These are phyloP conservation scores for Agonopterix subpropinquella DNA, from an alignment of 2,888 invertebrate species.

Conservation along the genomic window DNA sequence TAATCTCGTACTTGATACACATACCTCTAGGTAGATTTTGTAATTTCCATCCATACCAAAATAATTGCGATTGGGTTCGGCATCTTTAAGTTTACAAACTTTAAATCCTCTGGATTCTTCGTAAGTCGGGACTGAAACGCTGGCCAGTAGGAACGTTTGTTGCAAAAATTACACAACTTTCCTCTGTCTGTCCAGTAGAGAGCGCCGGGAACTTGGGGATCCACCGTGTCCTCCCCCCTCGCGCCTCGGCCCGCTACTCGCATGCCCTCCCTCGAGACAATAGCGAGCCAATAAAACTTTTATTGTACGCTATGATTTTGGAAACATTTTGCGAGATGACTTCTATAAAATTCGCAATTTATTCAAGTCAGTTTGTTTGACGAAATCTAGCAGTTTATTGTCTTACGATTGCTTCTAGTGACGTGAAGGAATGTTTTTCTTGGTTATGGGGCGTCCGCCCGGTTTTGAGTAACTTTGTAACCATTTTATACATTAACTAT, in stretches of 20 bases:
- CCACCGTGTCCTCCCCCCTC: conserved; percentile 14
- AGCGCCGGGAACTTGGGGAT: conserved; percentile 28
- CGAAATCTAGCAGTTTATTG: conserved; percentile 41
- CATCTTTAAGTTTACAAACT: conserved; percentile 9
- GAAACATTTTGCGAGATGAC: conserved; percentile 61
- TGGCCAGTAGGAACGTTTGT: conserved; percentile 31
- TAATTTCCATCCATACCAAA: no score
- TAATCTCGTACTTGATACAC: no score
- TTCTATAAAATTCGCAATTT: conserved; percentile 65
- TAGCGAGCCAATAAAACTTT: conserved; percentile 67
- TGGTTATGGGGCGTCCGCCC: no score
- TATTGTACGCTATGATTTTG: conserved; percentile 64
- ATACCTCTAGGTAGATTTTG: no score
- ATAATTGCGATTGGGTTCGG: neutral
- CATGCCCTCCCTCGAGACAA: conserved; percentile 41
- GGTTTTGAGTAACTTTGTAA: no score
- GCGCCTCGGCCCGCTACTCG: conserved; percentile 20
- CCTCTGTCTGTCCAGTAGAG: conserved; percentile 36
- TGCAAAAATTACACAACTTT: conserved; percentile 54
- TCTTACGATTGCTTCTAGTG: conserved; percentile 30
- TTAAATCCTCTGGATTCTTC: conserved; percentile 18
- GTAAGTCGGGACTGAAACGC: conserved; percentile 22
- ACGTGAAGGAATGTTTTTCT: conserved; percentile 26
- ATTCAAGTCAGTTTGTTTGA: conserved; percentile 35
- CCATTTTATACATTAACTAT: no score